Percentiles rank a stretch among this genome's conserved stretches.
These are phyloP conservation scores for Sturnus vulgaris DNA, from an alignment of 2,113 vertebrate species.

Conservation along the genomic window DNA sequence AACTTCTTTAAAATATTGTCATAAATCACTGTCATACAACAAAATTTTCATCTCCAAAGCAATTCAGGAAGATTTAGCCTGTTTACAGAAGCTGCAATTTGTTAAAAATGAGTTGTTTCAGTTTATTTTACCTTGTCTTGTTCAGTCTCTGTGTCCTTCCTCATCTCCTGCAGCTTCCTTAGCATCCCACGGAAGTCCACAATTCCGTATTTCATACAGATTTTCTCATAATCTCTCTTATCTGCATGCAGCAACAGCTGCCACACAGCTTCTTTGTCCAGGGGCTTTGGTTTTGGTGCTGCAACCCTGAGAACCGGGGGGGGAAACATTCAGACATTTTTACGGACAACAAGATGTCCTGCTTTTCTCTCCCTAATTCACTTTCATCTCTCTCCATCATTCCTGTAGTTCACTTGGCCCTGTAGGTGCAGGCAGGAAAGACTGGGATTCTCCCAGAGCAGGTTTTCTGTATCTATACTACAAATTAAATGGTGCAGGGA, in stretches of 20 bases:
- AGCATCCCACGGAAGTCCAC: slow-evolving; percentile 79
- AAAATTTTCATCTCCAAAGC: neutral
- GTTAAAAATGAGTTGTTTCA: neutral
- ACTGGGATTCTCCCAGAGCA: neutral
- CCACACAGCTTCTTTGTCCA: slow-evolving; percentile 75
- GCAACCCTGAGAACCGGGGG: slow-evolving; percentile 20
- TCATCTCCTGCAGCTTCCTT: slow-evolving; percentile 77
- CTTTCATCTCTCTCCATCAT: neutral
- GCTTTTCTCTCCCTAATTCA: neutral
- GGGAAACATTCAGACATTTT: neutral
- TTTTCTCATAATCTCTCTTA: slow-evolving; percentile 82
- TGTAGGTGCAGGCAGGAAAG: neutral
- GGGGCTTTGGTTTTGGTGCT: slow-evolving; percentile 26
- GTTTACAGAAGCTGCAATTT: neutral
- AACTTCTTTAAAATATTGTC: neutral
- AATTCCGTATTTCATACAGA: slow-evolving; percentile 81
- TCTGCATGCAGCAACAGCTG: slow-evolving; percentile 80
- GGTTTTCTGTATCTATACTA: neutral
- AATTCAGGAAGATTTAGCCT: neutral
- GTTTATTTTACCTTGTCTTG: slow-evolving; percentile 70
- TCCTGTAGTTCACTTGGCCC: neutral
- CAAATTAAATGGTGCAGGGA: neutral
- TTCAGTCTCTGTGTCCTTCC: slow-evolving; percentile 59
- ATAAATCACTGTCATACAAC: neutral
- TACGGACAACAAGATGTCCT: neutral